A percentile compares a stretch with the other conserved stretches of the same genome.
Evolutionary conservation across 37 sponge, comb jelly and placozoan species (phyloP).

Genomic region (Oscarella lobularis): DNA sequence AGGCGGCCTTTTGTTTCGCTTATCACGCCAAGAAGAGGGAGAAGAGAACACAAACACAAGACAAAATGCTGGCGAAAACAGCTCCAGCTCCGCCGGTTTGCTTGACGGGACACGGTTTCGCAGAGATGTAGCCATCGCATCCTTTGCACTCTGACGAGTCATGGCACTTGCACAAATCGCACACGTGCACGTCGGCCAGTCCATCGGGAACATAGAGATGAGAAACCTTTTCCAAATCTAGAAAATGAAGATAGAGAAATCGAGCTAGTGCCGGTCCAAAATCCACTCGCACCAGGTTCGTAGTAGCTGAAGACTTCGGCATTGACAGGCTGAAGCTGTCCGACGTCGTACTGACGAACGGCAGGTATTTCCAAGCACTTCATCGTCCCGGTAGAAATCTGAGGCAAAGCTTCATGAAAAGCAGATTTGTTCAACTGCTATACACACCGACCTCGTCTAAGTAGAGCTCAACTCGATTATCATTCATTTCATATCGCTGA

Average conservation of each 20-base stretch:
- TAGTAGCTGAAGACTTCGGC: slow-evolving; percentile 1
- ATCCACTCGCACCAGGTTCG: not conserved
- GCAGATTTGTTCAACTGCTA: too few species aligned
- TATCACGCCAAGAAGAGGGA: too few species aligned
- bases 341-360: not conserved
- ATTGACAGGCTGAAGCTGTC: not conserved
- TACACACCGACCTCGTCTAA: slow-evolving; percentile 2
- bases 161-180: not conserved
- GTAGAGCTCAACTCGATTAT: slow-evolving; percentile 6
- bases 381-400: too few species aligned
- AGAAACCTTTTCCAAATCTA: not conserved
- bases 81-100: too few species aligned
- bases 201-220: not conserved
- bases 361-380: not conserved
- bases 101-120: too few species aligned
- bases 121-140: not conserved
- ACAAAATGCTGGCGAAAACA: too few species aligned
- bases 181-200: not conserved
- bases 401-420: too few species aligned
- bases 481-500: not conserved
- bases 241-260: not conserved
- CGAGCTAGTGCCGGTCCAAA: not conserved
- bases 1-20: too few species aligned
- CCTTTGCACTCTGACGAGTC: not conserved
- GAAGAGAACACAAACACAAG: too few species aligned